Base-by-base conservation (phyloP, 92 coral and sea anemone genomes). In the Metridium senile region DNA sequence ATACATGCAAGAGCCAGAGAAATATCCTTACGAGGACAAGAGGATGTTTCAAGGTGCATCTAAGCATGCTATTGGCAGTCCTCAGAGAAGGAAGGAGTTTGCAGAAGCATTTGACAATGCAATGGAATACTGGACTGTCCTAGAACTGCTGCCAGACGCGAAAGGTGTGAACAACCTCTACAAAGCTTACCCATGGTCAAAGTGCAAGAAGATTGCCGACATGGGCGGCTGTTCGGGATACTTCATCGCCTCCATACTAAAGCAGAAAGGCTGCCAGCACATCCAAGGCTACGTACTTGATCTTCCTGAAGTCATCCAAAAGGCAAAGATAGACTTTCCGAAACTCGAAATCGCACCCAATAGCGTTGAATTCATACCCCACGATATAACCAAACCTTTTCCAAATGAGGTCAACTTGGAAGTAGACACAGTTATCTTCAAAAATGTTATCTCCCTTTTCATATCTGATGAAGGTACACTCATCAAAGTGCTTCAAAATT, bases 141-240 rank as follows among this genome's bases (percentile, higher is more conserved):
- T 80, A 17, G 78, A 70, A 1, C 25, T 54, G 9, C 17, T 54
- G 17, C 21, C 20, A 54, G 17, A 21, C 21, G 59, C 59, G 6
- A 54, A 54, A 9, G 59, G 59, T 16, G 59, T 54, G n/a, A 16
- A 54, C 3, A 54, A 6, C 49, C 65, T 86, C 17, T 54, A 54
- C 59, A 54, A 4, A 21, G 77, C 70, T 51, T 86, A 81, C 70
- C 87, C 80, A 22, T 86, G 87, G 90, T 43, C 32, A 54, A 62
- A 81, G 59, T 81, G 83, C 49, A 53, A 86, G 18, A 30, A 47
- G 1, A 76, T 86, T 33, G 72, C 77, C 86, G 90, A 86, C 35
- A 54, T 86, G 31, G 90, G 75, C 27, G 87, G 90, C 8, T 86
- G 87, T 11, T 61, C 72, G 61, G 90, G 90, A 3, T 52, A 76